Percentiles rank a stretch among this genome's conserved stretches.
phyloP scores from a whole-genome alignment of 2,113 vertebrate species.

The Onychostoma macrolepis region DNA sequence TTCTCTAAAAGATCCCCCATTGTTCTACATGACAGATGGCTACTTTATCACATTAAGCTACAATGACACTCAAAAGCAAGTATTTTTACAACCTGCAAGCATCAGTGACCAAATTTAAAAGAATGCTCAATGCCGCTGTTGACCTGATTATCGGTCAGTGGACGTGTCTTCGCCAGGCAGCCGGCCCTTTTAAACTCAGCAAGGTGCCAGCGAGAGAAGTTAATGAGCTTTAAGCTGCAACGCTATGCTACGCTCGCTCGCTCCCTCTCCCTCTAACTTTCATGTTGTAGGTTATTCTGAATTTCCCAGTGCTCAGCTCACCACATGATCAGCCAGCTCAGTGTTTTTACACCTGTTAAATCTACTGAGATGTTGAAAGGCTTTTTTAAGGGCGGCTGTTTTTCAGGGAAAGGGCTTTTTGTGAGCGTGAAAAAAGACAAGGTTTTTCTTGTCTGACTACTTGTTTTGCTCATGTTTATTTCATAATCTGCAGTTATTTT shows the following conservation, averaged over 20 bases:
- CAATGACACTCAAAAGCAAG: conserved; percentile 80
- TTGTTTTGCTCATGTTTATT: conserved; percentile 63
- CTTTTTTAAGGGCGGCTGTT: conserved; percentile 65
- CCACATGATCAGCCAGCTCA: conserved; percentile 59
- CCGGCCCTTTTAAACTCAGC: conserved; percentile 79
- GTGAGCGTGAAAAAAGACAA: conserved; percentile 31
- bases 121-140: conserved; percentile 79
- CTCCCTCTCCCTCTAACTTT: conserved; percentile 53
- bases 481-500: conserved; percentile 65
- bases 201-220: conserved; percentile 76
- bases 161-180: conserved; percentile 78
- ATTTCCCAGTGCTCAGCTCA: conserved; percentile 60
- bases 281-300: conserved; percentile 39
- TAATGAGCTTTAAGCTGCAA: conserved; percentile 83
- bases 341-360: conserved; percentile 60
- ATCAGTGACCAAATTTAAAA: conserved; percentile 83
- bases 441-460: conserved; percentile 26
- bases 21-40: conserved; percentile 76
- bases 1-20: conserved; percentile 65
- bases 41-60: conserved; percentile 74
- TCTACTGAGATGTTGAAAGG: conserved; percentile 54
- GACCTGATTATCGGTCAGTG: conserved; percentile 80
- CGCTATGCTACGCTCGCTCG: conserved; percentile 71
- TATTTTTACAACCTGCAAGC: conserved; percentile 81
- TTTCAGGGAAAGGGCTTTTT: conserved; percentile 48